Conservation (phyloP, 2,888 invertebrate species). For the Digitonthophagus gazella region DNA sequence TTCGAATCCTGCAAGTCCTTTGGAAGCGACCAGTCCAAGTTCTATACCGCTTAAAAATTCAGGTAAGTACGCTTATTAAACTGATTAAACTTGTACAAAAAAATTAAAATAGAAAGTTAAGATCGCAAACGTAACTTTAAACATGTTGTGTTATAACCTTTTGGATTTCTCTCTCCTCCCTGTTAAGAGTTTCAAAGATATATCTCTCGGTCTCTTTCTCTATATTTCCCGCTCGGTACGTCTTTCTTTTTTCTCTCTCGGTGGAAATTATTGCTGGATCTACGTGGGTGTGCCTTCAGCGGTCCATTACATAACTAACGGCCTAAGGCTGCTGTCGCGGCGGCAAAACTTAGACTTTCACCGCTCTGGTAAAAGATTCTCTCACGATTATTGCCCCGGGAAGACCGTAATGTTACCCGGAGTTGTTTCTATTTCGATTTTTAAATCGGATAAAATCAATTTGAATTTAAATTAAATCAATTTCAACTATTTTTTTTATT, state of each 20-base stretch:
- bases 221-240: neutral
- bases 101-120: too few relatives aligned
- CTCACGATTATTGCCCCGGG: neutral
- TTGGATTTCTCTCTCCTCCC: too few relatives aligned
- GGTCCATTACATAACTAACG: neutral
- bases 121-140: too few relatives aligned
- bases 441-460: too few relatives aligned
- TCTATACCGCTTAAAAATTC: slow-evolving; percentile 43
- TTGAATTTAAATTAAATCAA: too few relatives aligned
- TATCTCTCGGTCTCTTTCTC: neutral
- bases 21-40: slow-evolving; percentile 48
- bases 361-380: neutral
- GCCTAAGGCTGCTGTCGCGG: neutral
- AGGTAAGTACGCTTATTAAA: slow-evolving; percentile 41
- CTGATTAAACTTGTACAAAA: too few relatives aligned
- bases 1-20: slow-evolving; percentile 50
- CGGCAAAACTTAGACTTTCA: neutral
- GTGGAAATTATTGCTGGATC: neutral
- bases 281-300: neutral
- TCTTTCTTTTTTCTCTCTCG: too few relatives aligned
- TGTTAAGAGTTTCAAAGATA: too few relatives aligned
- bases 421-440: neutral
- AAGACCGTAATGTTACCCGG: too few relatives aligned
- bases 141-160: too few relatives aligned
- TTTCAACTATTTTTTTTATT: too few relatives aligned